Evolutionary conservation across 2,797 vertebrate genomes (phyloP).

Genomic region (Champsocephalus esox): DNA sequence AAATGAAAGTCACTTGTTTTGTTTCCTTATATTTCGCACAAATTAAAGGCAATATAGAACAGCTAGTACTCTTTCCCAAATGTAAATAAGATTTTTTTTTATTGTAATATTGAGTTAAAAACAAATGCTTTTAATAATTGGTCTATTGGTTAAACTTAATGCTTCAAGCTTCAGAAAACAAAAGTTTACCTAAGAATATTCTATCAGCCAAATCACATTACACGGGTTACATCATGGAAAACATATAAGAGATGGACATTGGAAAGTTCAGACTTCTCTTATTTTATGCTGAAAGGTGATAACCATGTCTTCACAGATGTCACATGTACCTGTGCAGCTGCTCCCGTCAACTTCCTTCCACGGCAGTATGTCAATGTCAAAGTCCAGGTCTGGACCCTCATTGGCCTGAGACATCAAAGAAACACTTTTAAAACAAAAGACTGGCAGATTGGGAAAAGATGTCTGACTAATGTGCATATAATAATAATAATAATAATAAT

Average conservation of each 20-base stretch:
- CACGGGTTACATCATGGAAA: neutral
- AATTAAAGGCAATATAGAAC: too few species aligned
- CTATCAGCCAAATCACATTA: neutral
- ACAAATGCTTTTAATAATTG: too few species aligned
- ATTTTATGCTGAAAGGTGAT: neutral
- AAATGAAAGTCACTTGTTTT: too few species aligned
- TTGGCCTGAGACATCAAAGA: constrained; percentile 80
- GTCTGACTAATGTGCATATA: neutral
- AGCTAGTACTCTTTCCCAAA: too few species aligned
- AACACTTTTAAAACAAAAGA: constrained; percentile 2
- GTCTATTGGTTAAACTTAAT: neutral
- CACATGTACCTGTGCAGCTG: constrained; percentile 84
- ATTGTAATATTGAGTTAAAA: too few species aligned
- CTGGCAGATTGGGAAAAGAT: too few species aligned
- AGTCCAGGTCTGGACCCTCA: constrained; percentile 86
- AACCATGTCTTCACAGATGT: neutral
- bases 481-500: too few species aligned
- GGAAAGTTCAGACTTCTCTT: neutral
- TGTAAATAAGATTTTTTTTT: too few species aligned
- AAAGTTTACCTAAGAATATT: neutral
- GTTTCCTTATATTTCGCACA: too few species aligned
- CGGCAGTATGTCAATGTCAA: constrained; percentile 89
- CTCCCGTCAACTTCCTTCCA: constrained; percentile 85
- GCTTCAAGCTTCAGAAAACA: neutral
- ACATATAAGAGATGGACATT: neutral